A percentile compares a stretch with the other conserved stretches of the same genome.
phyloP scores from a whole-genome alignment of 2,797 vertebrate species.

The Hippocampus kuda region DNA sequence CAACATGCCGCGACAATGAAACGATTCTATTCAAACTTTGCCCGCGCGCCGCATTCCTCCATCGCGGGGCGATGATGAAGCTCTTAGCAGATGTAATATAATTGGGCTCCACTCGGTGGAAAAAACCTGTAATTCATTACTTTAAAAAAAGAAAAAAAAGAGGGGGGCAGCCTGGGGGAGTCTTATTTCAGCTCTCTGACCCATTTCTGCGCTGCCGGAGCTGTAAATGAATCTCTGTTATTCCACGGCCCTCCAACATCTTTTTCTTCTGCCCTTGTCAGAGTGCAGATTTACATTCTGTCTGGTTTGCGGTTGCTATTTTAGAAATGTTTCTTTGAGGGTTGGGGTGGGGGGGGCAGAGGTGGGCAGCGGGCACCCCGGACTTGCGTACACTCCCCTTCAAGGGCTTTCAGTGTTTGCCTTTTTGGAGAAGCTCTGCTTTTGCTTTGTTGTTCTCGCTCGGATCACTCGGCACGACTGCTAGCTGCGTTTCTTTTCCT shows the following conservation, averaged over 20 bases:
- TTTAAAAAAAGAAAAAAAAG: slow-evolving; percentile 55
- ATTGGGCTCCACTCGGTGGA: slow-evolving; percentile 57
- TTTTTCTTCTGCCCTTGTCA: slow-evolving; percentile 55
- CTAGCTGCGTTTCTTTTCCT: slow-evolving; percentile 52
- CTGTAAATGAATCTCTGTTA: slow-evolving; percentile 66
- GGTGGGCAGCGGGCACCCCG: slow-evolving; percentile 13
- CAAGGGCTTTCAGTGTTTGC: slow-evolving; percentile 54
- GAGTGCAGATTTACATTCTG: slow-evolving; percentile 68
- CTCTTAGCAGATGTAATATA: slow-evolving; percentile 65
- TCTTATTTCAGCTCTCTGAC: slow-evolving; percentile 58
- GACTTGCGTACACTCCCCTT: slow-evolving; percentile 26
- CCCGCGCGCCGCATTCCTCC: slow-evolving; percentile 66
- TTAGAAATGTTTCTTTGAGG: slow-evolving; percentile 51
- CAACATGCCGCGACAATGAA: slow-evolving; percentile 70
- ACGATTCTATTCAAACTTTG: slow-evolving; percentile 58
- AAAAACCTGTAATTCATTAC: slow-evolving; percentile 71
- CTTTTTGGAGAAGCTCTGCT: slow-evolving; percentile 51
- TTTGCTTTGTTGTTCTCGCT: slow-evolving; percentile 58
- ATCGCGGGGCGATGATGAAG: slow-evolving; percentile 58
- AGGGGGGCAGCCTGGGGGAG: slow-evolving; percentile 25
- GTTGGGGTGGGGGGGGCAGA: slow-evolving; percentile 2
- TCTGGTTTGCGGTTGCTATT: slow-evolving; percentile 69
- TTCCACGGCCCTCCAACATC: slow-evolving; percentile 54
- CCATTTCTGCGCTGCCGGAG: slow-evolving; percentile 55
- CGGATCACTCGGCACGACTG: slow-evolving; percentile 48